phyloP scores from a whole-genome alignment of 2,113 vertebrate genomes.

The Cygnus atratus region DNA sequence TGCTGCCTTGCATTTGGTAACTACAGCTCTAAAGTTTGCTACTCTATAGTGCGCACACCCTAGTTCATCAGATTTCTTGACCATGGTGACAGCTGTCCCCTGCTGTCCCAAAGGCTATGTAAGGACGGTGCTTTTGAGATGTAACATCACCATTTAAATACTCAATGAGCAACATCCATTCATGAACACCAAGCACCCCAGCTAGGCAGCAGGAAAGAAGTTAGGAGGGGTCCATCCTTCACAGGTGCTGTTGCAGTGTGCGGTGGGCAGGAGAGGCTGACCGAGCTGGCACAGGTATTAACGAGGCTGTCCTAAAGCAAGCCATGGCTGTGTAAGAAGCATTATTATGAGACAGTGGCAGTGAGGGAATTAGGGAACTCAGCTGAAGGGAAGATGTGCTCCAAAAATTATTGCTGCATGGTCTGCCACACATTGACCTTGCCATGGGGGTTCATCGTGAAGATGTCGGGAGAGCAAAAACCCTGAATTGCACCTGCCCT shows the following conservation, averaged over 20 bases:
- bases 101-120: neutral
- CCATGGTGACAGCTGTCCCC: neutral
- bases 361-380: neutral
- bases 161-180: neutral
- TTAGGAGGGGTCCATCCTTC: neutral
- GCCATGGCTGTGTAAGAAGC: neutral
- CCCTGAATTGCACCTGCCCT: neutral
- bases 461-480: neutral
- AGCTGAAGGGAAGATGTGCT: neutral
- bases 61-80: neutral
- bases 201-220: neutral
- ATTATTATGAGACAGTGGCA: neutral
- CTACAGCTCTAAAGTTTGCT: neutral
- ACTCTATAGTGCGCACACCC: neutral
- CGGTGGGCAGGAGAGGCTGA: neutral
- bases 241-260: neutral
- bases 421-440: neutral
- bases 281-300: neutral
- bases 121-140: fast-evolving
- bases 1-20: neutral
- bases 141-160: neutral
- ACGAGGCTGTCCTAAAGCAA: neutral
- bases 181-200: neutral
- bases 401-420: neutral
- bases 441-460: neutral